Percentiles rank a stretch among this genome's conserved stretches.
Evolutionary conservation across 2,797 vertebrate species (phyloP).

Genomic region (Gephyroberyx darwinii): DNA sequence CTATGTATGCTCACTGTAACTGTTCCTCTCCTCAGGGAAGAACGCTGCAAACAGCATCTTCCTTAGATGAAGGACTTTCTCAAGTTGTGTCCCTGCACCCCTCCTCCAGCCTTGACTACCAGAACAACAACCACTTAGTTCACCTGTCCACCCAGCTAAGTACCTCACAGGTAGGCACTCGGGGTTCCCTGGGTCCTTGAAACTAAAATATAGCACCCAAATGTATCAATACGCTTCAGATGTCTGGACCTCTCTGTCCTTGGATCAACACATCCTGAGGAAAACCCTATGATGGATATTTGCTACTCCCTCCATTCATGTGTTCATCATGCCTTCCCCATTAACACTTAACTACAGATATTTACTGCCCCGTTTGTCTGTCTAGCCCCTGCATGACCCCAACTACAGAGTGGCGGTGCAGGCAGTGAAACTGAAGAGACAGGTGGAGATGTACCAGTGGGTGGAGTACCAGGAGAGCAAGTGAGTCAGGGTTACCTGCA

Average conservation of each 20-base stretch:
- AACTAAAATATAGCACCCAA: too few species aligned
- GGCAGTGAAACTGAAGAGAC: constrained; percentile 91
- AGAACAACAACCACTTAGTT: constrained; percentile 88
- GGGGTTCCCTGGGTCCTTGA: too few species aligned
- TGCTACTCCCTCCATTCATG: too few species aligned
- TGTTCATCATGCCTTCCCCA: background rate
- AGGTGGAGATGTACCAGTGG: constrained; percentile 99
- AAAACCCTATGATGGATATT: too few species aligned
- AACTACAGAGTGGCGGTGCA: constrained; percentile 90
- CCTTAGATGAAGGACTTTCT: constrained; percentile 91
- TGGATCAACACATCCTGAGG: too few species aligned
- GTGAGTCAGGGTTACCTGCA: constrained; percentile 75
- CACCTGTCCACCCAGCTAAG: constrained; percentile 86
- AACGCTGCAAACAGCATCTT: constrained; percentile 84
- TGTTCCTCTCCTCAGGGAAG: constrained; percentile 81
- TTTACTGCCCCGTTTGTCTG: constrained; percentile 13
- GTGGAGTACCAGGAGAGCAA: constrained; percentile 90
- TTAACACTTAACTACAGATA: background rate
- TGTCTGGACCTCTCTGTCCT: too few species aligned
- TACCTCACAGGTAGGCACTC: constrained; percentile 85
- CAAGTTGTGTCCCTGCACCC: constrained; percentile 84
- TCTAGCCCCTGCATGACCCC: constrained; percentile 92
- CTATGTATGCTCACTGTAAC: background rate
- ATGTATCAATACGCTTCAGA: too few species aligned
- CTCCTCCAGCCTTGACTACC: constrained; percentile 77